Evolutionary conservation across 1,140 invertebrate genomes (phyloP).

Genomic region (Leptinotarsa texana): DNA sequence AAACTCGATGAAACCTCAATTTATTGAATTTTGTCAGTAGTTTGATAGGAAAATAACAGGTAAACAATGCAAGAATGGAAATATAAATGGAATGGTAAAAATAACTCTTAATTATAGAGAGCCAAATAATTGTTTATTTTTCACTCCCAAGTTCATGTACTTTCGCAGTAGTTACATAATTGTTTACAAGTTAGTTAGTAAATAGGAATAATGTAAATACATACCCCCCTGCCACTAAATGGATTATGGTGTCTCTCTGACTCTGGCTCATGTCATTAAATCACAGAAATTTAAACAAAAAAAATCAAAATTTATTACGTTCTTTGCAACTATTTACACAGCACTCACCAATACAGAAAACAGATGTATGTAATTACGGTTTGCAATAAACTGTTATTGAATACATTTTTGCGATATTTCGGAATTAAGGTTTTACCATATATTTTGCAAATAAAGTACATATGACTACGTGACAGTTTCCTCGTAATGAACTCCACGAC

Average conservation of each 20-base stretch:
- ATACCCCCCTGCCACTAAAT: conserved; percentile 86
- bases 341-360: conserved; percentile 10
- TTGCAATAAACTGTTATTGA: background rate
- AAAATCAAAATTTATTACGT: conserved; percentile 2
- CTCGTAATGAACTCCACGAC: conserved; percentile 20
- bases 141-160: background rate
- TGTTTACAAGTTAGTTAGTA: background rate
- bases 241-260: conserved; percentile 80
- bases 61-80: too few relatives aligned
- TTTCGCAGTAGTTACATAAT: background rate
- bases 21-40: too few relatives aligned
- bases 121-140: conserved; percentile 7
- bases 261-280: conserved; percentile 66
- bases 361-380: background rate
- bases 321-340: conserved; percentile 9
- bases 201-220: conserved; percentile 50
- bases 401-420: background rate
- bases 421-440: background rate
- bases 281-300: conserved; percentile 25
- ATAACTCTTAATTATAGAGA: background rate
- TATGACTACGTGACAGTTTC: conserved; percentile 27
- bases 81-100: too few relatives aligned
- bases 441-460: background rate
- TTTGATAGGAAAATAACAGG: too few relatives aligned
- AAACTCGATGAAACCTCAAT: too few relatives aligned